phyloP scores from a whole-genome alignment of 1,140 invertebrate genomes.

The Rhopalosiphum padi region DNA sequence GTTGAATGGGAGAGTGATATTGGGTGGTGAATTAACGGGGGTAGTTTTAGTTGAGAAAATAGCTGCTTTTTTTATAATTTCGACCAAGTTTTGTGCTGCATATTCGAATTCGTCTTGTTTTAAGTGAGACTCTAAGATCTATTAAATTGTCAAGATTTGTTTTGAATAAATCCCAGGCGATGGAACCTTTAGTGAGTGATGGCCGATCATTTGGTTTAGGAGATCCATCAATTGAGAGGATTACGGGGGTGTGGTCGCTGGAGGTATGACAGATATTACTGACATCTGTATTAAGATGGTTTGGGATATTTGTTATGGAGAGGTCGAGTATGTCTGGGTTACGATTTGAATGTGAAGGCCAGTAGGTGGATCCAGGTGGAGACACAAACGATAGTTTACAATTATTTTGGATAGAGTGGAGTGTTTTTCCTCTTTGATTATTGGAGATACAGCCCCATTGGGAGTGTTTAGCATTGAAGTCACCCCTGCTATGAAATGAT shows the following conservation, averaged over 20 bases:
- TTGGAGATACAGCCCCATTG: not conserved
- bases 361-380: no score
- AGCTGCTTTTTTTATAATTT: no score
- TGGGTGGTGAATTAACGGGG: not conserved
- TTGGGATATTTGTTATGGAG: not conserved
- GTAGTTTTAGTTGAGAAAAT: not conserved
- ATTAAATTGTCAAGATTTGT: not conserved
- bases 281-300: not conserved
- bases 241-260: not conserved
- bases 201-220: not conserved
- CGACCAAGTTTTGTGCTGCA: not conserved
- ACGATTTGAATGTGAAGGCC: no score
- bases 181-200: not conserved
- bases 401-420: not conserved
- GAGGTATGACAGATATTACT: not conserved
- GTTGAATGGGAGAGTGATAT: not conserved
- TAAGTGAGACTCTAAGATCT: not conserved
- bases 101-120: not conserved
- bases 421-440: not conserved
- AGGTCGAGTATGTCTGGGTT: no score
- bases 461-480: not conserved
- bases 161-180: not conserved
- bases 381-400: no score
- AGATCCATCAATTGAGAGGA: not conserved
- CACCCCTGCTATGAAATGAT: not conserved